Evolutionary conservation across 2,797 vertebrate genomes (phyloP).

Genomic region (Sparidentex hasta): DNA sequence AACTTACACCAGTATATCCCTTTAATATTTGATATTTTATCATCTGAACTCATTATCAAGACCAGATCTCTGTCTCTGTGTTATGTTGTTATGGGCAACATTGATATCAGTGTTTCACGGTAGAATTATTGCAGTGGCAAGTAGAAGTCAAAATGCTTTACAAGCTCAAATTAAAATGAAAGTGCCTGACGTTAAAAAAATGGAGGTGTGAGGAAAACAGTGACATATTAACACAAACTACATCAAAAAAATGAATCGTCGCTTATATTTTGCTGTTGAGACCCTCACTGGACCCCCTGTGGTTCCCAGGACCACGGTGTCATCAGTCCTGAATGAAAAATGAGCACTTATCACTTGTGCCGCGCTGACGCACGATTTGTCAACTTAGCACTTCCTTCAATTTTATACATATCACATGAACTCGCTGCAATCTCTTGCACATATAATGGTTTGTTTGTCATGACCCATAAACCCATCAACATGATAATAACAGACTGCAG

Average conservation of each 20-base stretch:
- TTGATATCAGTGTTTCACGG: background rate
- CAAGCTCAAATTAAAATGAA: background rate
- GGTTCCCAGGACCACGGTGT: slow-evolving; percentile 31
- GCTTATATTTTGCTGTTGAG: slow-evolving; percentile 8
- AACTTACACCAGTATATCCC: too few species aligned
- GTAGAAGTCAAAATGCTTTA: background rate
- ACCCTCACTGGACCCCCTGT: background rate
- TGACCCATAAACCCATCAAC: slow-evolving; percentile 68
- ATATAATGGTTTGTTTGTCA: slow-evolving; percentile 66
- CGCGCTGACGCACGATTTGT: slow-evolving; percentile 26
- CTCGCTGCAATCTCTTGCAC: slow-evolving; percentile 36
- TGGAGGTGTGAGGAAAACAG: background rate
- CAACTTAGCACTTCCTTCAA: slow-evolving; percentile 60
- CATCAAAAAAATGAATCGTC: slow-evolving; percentile 14
- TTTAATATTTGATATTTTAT: background rate
- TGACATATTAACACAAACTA: background rate
- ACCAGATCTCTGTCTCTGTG: background rate
- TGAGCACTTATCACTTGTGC: slow-evolving; percentile 18
- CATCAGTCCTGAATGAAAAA: slow-evolving; percentile 19
- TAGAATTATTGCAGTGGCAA: background rate
- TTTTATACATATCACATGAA: slow-evolving; percentile 63
- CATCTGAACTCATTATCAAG: background rate
- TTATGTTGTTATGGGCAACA: background rate
- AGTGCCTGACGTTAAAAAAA: background rate
- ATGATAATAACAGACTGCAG: slow-evolving; percentile 35